Base-by-base conservation (phyloP, 2,888 invertebrate genomes). In the Julus scandinavius region DNA sequence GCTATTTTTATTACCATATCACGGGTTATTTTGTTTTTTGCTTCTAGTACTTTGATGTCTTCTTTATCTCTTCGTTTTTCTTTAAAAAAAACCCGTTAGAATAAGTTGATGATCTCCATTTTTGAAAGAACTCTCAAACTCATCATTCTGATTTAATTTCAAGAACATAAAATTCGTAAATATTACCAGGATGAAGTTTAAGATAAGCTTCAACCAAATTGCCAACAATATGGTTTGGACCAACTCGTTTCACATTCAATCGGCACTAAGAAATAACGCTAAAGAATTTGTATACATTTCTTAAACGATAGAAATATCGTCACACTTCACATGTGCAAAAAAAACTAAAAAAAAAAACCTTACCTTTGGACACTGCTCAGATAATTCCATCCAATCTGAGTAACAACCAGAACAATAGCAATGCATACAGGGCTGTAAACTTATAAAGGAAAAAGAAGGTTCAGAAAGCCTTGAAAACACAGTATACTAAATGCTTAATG, bases 341-440 rank as follows among this genome's bases (percentile, higher is more conserved):
- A 63, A 17, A 20, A 50, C 9, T 3, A 38, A 5, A 29, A 58
- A 17, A 87, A 63, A 11, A 20, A 38, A 58, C 7, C 38, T 17
- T 15, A 87, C 87, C 58, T 63, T 58, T 5, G 87, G 87, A 87
- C 87, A 87, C 29, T 87, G 50, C 11, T 63, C 2, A 38, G 87
- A 87, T 41, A 29, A 15, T 29, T 13, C 20, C 87, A 87, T 87
- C 87, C 87, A 87, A 2, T 63, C 20, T 20, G 87, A 58, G 29
- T 63, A 87, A 29, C 87, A 87, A 41, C 87, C 87, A 20, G 38
- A 29, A 58, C 87, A 87, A 63, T 72, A 87, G 41, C 87, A 87
- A 63, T 87, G 87, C 29, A 58, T 63, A 50, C 87, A 87, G 41
- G 87, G 87, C 41, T 63, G 87, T 15, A 87, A 63, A 13, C 87